A percentile compares a stretch with the other conserved stretches of the same genome.
Evolutionary conservation across 2,888 invertebrate species (phyloP).

Genomic region (Keiferia lycopersicella): DNA sequence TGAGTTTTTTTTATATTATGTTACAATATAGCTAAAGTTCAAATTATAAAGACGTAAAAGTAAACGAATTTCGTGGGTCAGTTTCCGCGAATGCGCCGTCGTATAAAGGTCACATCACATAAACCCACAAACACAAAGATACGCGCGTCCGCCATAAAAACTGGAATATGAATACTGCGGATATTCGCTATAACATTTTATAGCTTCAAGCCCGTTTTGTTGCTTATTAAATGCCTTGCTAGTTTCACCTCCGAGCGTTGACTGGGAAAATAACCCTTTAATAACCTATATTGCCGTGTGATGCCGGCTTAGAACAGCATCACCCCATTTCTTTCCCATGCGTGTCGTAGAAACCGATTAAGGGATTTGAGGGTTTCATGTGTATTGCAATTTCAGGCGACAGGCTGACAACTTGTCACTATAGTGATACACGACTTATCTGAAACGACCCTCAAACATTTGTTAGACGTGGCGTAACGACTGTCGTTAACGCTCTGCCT

Average conservation of each 20-base stretch:
- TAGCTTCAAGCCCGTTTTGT: conserved; percentile 56
- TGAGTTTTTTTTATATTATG: not conserved
- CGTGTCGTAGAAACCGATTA: too few relatives aligned
- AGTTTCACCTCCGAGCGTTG: conserved; percentile 29
- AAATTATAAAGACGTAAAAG: conserved; percentile 57
- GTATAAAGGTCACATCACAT: conserved; percentile 64
- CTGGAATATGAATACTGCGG: conserved; percentile 66
- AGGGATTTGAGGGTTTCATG: too few relatives aligned
- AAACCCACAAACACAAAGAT: conserved; percentile 68
- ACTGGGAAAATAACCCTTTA: not conserved
- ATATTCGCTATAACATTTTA: conserved; percentile 69
- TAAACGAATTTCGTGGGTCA: conserved; percentile 54
- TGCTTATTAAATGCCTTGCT: conserved; percentile 57
- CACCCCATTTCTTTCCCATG: too few relatives aligned
- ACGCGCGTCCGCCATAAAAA: conserved; percentile 69
- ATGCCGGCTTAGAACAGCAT: too few relatives aligned
- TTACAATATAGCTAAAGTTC: conserved; percentile 35
- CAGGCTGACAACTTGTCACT: too few relatives aligned
- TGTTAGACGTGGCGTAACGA: too few relatives aligned
- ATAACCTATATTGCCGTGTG: too few relatives aligned
- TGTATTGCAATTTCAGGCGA: too few relatives aligned
- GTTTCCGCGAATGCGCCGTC: conserved; percentile 48
- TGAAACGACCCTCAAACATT: too few relatives aligned
- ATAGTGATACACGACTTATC: too few relatives aligned
- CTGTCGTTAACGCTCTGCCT: too few relatives aligned